Percentiles rank a stretch among this genome's conserved stretches.
phyloP scores from a whole-genome alignment of 2,797 vertebrate genomes.

The Glyptemys insculpta region DNA sequence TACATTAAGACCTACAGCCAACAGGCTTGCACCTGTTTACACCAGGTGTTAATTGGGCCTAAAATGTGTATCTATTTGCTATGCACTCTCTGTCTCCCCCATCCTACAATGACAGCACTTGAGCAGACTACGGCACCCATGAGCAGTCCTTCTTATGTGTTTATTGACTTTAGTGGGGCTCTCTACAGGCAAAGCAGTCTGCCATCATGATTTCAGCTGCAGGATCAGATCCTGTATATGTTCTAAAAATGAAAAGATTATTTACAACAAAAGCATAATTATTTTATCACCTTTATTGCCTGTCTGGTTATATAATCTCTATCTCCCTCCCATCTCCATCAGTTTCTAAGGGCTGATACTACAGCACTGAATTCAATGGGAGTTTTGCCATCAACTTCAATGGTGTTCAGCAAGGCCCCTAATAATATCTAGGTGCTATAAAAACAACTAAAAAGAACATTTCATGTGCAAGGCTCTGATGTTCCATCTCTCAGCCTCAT shows the following conservation, averaged over 20 bases:
- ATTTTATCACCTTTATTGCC: neutral
- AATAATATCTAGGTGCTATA: slow-evolving; percentile 16
- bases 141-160: too few relatives aligned
- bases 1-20: neutral
- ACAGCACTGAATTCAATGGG: neutral
- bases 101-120: neutral
- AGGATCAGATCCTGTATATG: neutral
- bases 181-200: neutral
- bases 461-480: slow-evolving; percentile 31
- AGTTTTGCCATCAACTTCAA: neutral
- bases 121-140: neutral
- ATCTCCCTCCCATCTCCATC: neutral
- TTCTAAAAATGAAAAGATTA: neutral
- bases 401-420: neutral
- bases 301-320: neutral
- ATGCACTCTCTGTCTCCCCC: neutral
- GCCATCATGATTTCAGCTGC: neutral
- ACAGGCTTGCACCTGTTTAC: neutral
- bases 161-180: too few relatives aligned
- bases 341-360: neutral
- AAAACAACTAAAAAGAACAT: slow-evolving; percentile 12
- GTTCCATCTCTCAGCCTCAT: slow-evolving; percentile 13
- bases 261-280: neutral
- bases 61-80: neutral
- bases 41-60: neutral